A percentile compares a stretch with the other conserved stretches of the same genome.
phyloP scores from a whole-genome alignment of 2,888 invertebrate species.

The Chymomyza fuscimana region DNA sequence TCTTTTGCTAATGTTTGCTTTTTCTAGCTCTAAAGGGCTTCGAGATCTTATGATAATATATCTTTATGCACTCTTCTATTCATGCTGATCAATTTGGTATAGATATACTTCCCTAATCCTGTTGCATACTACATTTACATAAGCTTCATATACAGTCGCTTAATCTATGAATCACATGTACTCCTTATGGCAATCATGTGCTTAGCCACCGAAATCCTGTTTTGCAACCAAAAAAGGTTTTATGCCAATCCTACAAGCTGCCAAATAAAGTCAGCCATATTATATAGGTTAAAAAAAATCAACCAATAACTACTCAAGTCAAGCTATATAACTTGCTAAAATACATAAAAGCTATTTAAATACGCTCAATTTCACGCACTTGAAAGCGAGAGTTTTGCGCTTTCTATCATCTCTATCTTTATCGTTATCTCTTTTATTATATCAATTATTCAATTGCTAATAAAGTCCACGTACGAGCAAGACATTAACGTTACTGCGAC shows the following conservation, averaged over 20 bases:
- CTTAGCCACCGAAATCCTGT: background rate
- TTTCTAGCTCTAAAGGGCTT: too few species aligned
- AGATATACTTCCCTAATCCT: too few species aligned
- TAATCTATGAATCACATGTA: too few species aligned
- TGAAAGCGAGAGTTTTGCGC: slow-evolving; percentile 9
- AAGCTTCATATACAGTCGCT: too few species aligned
- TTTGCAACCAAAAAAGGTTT: background rate
- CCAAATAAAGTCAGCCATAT: background rate
- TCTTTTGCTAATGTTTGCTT: too few species aligned
- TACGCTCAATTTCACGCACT: background rate
- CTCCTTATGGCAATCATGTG: too few species aligned
- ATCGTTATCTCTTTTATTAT: slow-evolving; percentile 49
- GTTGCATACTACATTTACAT: too few species aligned
- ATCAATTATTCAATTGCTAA: slow-evolving; percentile 71
- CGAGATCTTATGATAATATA: too few species aligned
- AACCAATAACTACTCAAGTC: background rate
- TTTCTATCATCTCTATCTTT: slow-evolving; percentile 40
- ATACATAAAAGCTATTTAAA: background rate
- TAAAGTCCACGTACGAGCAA: slow-evolving; percentile 62
- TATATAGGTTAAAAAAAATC: background rate
- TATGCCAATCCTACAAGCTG: too few species aligned
- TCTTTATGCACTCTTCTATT: too few species aligned
- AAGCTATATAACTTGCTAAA: background rate
- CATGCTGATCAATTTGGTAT: too few species aligned
- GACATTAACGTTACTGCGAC: slow-evolving; percentile 22